These are phyloP conservation scores for Argyrosomus regius DNA, from an alignment of 2,797 vertebrate genomes.

Conservation along the genomic window DNA sequence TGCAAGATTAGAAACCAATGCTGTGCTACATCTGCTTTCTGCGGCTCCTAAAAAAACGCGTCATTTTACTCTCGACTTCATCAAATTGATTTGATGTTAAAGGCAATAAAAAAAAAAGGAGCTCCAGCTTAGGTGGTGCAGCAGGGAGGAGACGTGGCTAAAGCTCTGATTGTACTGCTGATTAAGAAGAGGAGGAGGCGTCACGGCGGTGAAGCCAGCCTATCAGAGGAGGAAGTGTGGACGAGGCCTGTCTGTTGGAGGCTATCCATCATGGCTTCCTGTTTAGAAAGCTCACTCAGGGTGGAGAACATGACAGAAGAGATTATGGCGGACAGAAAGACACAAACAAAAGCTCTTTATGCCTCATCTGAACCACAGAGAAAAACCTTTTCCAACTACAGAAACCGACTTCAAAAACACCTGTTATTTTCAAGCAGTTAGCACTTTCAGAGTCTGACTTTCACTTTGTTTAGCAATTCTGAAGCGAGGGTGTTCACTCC, in stretches of 20 bases:
- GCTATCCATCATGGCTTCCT: slow-evolving; percentile 80
- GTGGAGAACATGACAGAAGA: slow-evolving; percentile 56
- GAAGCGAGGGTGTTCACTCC: neutral
- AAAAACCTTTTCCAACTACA: neutral
- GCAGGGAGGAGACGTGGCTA: neutral
- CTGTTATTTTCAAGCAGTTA: neutral
- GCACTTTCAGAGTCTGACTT: neutral
- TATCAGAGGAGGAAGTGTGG: slow-evolving; percentile 70
- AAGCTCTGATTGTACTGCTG: slow-evolving; percentile 23
- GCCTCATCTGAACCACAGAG: neutral
- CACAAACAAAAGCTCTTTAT: slow-evolving; percentile 7
- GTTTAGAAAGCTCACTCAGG: slow-evolving; percentile 70
- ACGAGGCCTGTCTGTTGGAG: slow-evolving; percentile 68
- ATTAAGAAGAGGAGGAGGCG: slow-evolving; percentile 27
- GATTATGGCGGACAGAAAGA: slow-evolving; percentile 44
- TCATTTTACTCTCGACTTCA: neutral
- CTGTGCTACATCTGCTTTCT: slow-evolving; percentile 31
- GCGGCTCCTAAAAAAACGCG: neutral
- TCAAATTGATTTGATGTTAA: neutral
- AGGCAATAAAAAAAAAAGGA: neutral
- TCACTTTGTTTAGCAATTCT: neutral
- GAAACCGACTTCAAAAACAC: neutral
- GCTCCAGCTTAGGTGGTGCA: neutral
- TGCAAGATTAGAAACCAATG: slow-evolving; percentile 43
- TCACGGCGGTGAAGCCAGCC: slow-evolving; percentile 33